These are phyloP conservation scores for Grallaria varia DNA, from an alignment of 2,113 vertebrate species.

Conservation along the genomic window DNA sequence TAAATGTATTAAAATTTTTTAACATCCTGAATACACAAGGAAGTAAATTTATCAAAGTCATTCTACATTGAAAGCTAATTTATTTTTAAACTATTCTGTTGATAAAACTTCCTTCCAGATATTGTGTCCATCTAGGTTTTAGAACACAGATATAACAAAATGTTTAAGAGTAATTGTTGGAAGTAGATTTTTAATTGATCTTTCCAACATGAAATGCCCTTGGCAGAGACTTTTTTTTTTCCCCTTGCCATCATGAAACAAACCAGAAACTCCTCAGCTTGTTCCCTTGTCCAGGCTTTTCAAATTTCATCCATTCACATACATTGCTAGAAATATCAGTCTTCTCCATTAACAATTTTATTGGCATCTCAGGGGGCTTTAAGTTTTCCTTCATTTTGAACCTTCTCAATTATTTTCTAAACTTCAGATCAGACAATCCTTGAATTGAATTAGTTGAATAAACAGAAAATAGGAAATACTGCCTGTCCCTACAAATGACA, in stretches of 20 bases:
- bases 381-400: background rate
- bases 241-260: background rate
- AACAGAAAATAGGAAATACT: background rate
- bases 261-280: background rate
- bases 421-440: background rate
- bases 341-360: background rate
- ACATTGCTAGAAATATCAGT: background rate
- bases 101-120: background rate
- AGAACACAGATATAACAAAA: background rate
- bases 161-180: background rate
- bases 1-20: background rate
- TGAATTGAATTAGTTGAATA: background rate
- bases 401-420: background rate
- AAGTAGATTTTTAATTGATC: background rate
- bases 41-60: background rate
- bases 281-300: background rate
- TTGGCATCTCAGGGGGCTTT: background rate
- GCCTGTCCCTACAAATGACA: background rate
- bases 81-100: background rate
- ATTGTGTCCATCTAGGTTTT: background rate
- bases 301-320: background rate
- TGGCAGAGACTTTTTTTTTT: background rate
- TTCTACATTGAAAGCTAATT: background rate
- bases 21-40: background rate
- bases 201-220: background rate